A percentile compares a stretch with the other conserved stretches of the same genome.
These are phyloP conservation scores for Callimorpha dominula DNA, from an alignment of 2,888 invertebrate genomes.

Conservation along the genomic window DNA sequence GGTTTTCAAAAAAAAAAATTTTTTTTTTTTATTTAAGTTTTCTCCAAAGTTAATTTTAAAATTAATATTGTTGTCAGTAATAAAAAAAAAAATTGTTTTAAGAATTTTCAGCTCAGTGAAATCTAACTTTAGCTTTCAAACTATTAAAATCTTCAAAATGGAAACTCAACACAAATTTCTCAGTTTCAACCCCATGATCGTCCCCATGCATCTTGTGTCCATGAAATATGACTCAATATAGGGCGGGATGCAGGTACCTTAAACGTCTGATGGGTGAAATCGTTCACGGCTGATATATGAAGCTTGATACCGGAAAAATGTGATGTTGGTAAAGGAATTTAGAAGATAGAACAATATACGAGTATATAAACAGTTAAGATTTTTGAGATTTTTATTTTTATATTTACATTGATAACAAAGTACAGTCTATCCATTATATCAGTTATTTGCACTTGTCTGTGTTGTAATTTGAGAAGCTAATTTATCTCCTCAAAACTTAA, in stretches of 20 bases:
- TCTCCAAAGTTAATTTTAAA: no score
- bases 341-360: constrained; percentile 7
- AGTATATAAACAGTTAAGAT: background rate
- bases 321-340: constrained; percentile 30
- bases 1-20: no score
- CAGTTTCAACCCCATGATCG: constrained; percentile 34
- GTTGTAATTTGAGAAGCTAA: no score
- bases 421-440: no score
- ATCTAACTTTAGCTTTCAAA: background rate
- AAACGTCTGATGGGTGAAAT: constrained; percentile 43
- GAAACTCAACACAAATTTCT: constrained; percentile 19
- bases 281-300: constrained; percentile 49
- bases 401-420: no score
- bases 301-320: constrained; percentile 39
- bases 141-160: constrained; percentile 12
- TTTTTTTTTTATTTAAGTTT: no score
- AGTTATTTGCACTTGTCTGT: no score
- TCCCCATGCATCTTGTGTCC: constrained; percentile 48
- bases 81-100: background rate
- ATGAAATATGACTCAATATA: constrained; percentile 54
- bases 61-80: no score
- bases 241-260: constrained; percentile 41
- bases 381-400: no score
- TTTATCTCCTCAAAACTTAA: no score
- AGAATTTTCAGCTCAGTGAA: background rate